These are phyloP conservation scores for Ormyrus rosae DNA, from an alignment of 2,888 invertebrate species.

Conservation along the genomic window DNA sequence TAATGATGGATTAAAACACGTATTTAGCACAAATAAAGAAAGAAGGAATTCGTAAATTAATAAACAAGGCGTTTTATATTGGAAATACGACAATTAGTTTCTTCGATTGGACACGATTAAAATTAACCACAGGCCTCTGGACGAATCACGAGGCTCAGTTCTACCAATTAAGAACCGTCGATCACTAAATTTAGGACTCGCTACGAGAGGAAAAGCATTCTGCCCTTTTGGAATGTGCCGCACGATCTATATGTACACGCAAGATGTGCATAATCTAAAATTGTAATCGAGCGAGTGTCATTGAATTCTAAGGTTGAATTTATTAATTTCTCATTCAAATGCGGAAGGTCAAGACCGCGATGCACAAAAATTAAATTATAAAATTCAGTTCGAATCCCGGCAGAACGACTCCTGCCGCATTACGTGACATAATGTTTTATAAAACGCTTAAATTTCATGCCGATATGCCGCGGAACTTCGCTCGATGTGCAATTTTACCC, in stretches of 20 bases:
- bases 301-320: no score
- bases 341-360: no score
- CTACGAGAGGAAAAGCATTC: not conserved
- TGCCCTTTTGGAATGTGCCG: not conserved
- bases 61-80: not conserved
- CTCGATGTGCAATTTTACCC: not conserved
- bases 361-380: no score
- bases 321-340: no score
- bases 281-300: no score
- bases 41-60: not conserved
- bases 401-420: no score
- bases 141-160: not conserved
- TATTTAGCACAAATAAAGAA: no score
- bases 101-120: conserved; percentile 2
- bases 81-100: conserved; percentile 4
- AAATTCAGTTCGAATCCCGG: no score
- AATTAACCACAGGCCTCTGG: not conserved
- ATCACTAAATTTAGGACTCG: conserved; percentile 30
- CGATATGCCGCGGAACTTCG: not conserved
- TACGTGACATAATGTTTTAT: not conserved
- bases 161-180: conserved; percentile 17
- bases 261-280: no score
- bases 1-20: no score
- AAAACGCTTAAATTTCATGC: not conserved
- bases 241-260: no score